Conservation (phyloP, 2,113 vertebrate species). For the Lamprologus callipterus region DNA sequence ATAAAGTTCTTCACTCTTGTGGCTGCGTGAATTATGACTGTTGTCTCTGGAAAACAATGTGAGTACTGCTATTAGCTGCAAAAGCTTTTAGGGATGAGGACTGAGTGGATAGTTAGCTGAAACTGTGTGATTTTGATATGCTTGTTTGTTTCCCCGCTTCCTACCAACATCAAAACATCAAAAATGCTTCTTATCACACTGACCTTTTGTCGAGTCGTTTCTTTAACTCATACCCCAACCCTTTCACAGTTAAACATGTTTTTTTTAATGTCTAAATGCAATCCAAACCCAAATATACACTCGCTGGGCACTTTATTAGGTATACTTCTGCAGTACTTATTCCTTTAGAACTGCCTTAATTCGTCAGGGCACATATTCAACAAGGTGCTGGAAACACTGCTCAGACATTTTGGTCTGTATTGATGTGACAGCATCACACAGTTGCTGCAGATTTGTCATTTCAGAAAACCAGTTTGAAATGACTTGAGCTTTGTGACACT, state of each 20-base stretch:
- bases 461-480: background rate
- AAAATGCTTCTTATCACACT: background rate
- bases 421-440: background rate
- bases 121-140: background rate
- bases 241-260: background rate
- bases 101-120: background rate
- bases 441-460: background rate
- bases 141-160: background rate
- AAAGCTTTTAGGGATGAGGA: background rate
- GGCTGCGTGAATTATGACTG: background rate
- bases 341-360: background rate
- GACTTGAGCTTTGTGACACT: background rate
- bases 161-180: background rate
- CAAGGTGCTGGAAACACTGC: background rate
- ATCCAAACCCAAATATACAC: background rate
- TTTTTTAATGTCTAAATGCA: background rate
- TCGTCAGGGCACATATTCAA: background rate
- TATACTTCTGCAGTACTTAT: rapidly evolving
- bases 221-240: background rate
- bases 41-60: background rate
- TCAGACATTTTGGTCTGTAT: background rate
- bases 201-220: background rate
- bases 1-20: background rate
- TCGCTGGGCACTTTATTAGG: background rate
- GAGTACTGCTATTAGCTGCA: background rate